These are phyloP conservation scores for Tragelaphus imberbis DNA, from an alignment of 2,113 vertebrate species.

Conservation along the genomic window DNA sequence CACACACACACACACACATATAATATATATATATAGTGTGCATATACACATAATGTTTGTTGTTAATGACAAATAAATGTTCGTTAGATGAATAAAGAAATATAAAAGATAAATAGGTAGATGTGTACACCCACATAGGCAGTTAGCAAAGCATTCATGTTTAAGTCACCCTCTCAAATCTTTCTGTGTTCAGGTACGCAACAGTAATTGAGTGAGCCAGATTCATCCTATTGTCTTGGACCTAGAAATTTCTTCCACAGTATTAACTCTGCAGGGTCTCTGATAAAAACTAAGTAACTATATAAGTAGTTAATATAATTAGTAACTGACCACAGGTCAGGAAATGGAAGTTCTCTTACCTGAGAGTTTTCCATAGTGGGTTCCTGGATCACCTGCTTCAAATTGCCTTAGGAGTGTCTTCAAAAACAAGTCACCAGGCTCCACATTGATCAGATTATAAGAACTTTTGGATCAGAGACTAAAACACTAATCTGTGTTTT, in stretches of 20 bases:
- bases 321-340: neutral
- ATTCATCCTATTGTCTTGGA: neutral
- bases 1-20: accelerated
- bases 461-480: neutral
- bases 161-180: neutral
- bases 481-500: neutral
- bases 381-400: neutral
- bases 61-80: neutral
- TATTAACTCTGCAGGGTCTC: neutral
- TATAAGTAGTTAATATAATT: neutral
- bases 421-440: neutral
- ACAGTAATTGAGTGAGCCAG: neutral
- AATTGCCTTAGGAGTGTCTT: neutral
- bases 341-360: neutral
- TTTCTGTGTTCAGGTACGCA: neutral
- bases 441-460: neutral
- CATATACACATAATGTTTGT: neutral
- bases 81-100: neutral
- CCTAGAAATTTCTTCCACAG: neutral
- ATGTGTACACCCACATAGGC: accelerated
- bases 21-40: neutral
- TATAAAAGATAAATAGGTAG: neutral
- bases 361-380: neutral
- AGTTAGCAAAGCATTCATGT: neutral
- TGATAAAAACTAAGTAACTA: neutral